Evolutionary conservation across 2,797 vertebrate species (phyloP), one percentile per base, ranked within the genome.

Genomic region (Centropyge bicolor): DNA sequence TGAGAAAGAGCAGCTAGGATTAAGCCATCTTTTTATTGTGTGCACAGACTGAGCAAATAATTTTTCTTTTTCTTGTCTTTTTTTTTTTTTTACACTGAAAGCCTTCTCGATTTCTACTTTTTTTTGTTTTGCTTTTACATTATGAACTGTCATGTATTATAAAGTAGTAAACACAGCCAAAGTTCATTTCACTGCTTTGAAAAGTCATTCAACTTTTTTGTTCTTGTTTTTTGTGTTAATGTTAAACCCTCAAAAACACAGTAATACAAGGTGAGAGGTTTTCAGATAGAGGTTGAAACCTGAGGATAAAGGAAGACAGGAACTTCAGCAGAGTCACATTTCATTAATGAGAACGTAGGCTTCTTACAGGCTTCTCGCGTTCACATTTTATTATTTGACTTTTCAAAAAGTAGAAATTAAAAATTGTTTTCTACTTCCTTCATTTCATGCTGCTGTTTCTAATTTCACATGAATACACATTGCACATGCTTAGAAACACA

Each of bases 361-460:
- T 13, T 35, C 46, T 31, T 9, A 27, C 12, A 45, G 12, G 16
- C 11, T 36, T 45, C 19, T 56, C 11, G 56, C 22, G 20, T 41
- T 38, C 9, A 41, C 41, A 52, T 60, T 36, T 55, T 35, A 36
- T 61, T 60, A 35, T 41, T 41, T 1, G 41, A 54, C 41, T 4
- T 24, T 49, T 65, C 38, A 59, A 19, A 52, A 43, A 14, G 19
- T 36, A 14, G 16, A 70, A 59, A 46, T 27, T 24, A 12, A 52
- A 35, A 57, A 72, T n/a, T 62, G 3, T 69, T 74, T 46, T 41
- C 35, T 48, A 22, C 59, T 64, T 54, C 54, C 6, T 46, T 63
- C 2, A 41, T 41, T 8, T 35, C 6, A 36, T 67, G 8, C n/a
- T n/a, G n/a, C n/a, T 24, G 6, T 76, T 51, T 66, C n/a, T 35